Evolutionary conservation across 2,797 vertebrate genomes (phyloP).

Genomic region (Alauda arvensis): DNA sequence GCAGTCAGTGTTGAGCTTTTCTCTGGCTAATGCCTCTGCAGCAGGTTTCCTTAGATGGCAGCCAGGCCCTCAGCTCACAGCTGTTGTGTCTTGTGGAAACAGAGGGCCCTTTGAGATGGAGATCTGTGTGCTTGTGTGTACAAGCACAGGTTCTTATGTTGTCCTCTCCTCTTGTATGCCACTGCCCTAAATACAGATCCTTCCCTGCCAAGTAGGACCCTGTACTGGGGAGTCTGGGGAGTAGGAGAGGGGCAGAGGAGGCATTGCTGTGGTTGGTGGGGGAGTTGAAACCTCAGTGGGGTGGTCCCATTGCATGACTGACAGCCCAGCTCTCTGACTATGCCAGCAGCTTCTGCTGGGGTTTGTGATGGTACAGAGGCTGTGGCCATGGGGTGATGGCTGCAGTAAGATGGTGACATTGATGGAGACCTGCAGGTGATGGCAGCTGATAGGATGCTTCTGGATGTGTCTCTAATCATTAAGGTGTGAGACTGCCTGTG

Average conservation of each 20-base stretch:
- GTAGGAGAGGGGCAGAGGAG: background rate
- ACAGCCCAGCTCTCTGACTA: background rate
- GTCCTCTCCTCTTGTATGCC: background rate
- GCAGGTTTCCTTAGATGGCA: background rate
- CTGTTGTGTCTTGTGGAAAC: background rate
- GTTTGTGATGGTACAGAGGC: background rate
- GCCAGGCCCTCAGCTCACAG: background rate
- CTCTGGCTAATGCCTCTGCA: background rate
- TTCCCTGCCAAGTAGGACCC: background rate
- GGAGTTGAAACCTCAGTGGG: background rate
- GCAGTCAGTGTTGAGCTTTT: background rate
- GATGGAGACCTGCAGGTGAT: background rate
- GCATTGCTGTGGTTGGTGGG: background rate
- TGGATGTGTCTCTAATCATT: background rate
- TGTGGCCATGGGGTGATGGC: background rate
- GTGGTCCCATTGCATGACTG: rapidly evolving
- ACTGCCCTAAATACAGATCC: background rate
- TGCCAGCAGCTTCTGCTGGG: rapidly evolving
- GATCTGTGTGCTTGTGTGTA: background rate
- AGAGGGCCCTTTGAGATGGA: background rate
- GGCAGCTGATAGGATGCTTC: background rate
- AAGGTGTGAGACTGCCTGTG: background rate
- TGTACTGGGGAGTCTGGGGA: background rate
- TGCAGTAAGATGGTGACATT: background rate
- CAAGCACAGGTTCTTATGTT: background rate